Conservation (phyloP, 1,140 invertebrate genomes). For the Drosophila triauraria region DNA sequence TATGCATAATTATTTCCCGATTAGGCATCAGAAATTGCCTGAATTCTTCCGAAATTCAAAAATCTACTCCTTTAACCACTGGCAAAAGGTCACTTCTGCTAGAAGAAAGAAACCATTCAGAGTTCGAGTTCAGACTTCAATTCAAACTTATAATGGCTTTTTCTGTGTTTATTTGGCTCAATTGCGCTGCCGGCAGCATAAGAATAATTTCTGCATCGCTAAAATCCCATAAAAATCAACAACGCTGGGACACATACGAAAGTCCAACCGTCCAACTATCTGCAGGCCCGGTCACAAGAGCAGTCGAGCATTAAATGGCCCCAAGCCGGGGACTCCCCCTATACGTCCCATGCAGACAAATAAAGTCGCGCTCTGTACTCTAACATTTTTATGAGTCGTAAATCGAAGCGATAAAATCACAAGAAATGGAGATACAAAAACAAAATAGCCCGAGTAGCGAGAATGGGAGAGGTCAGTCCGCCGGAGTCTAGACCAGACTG, state of each 20-base stretch:
- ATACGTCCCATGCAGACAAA: slow-evolving; percentile 51
- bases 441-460: slow-evolving; percentile 43
- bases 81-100: slow-evolving; percentile 17
- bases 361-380: slow-evolving; percentile 59
- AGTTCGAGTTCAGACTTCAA: slow-evolving; percentile 47
- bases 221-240: slow-evolving; percentile 77
- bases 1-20: not conserved
- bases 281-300: slow-evolving; percentile 57
- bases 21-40: not conserved
- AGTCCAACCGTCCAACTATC: slow-evolving; percentile 12
- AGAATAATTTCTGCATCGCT: slow-evolving; percentile 79
- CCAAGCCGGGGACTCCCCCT: slow-evolving; percentile 16
- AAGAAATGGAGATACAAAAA: slow-evolving; percentile 63
- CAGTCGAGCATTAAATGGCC: slow-evolving; percentile 73
- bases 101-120: slow-evolving; percentile 28
- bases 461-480: slow-evolving; percentile 31
- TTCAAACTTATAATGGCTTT: slow-evolving; percentile 39
- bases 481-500: slow-evolving; percentile 19
- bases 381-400: slow-evolving; percentile 82
- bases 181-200: slow-evolving; percentile 40
- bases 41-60: too few species aligned
- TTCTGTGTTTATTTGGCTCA: slow-evolving; percentile 62
- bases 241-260: slow-evolving; percentile 36
- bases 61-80: not conserved
- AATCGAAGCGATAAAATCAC: slow-evolving; percentile 83